Conservation (phyloP, 37 sponge, comb jelly and placozoan genomes). For the Eunapius fragilis region DNA sequence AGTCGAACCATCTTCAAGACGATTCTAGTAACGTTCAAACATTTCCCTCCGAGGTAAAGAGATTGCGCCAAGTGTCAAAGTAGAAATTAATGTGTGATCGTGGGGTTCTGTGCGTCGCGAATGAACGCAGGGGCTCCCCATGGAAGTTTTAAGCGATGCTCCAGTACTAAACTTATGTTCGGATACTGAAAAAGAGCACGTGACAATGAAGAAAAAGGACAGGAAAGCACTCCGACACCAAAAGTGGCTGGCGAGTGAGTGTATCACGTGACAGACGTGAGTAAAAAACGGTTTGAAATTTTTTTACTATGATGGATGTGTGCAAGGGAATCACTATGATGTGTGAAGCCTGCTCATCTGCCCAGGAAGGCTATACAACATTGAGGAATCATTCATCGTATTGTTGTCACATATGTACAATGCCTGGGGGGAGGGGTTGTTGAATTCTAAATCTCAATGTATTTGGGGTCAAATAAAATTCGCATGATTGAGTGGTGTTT, state of each 20-base stretch:
- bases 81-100: background rate
- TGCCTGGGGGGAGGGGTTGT: no score
- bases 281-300: no score
- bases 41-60: background rate
- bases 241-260: constrained; percentile 46
- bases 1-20: background rate
- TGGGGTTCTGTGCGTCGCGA: background rate
- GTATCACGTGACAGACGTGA: background rate
- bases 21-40: background rate
- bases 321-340: no score
- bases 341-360: no score
- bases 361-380: no score
- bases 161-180: background rate
- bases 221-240: constrained; percentile 24
- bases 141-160: background rate
- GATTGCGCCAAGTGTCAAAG: background rate
- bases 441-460: no score
- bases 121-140: background rate
- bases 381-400: no score
- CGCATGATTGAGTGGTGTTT: no score
- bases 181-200: background rate
- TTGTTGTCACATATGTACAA: no score
- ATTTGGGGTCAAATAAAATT: no score
- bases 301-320: no score
- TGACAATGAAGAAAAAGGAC: constrained; percentile 35